phyloP scores from a whole-genome alignment of 2,888 invertebrate genomes.

The Conchocele bisecta region DNA sequence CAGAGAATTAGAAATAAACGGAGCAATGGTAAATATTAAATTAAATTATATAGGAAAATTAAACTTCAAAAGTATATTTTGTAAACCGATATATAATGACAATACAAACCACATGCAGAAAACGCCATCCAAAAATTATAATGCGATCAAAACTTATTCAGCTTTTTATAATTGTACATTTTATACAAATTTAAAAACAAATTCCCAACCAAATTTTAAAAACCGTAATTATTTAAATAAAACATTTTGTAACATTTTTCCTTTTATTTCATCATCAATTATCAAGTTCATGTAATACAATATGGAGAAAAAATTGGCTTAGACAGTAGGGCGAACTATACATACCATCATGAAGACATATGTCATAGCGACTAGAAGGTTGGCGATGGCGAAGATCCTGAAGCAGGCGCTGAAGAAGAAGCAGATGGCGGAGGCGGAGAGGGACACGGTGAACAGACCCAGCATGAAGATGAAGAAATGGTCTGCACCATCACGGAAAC shows the following conservation, averaged over 20 bases:
- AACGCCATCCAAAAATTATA: too few relatives aligned
- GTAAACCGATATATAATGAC: too few relatives aligned
- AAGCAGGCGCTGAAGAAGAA: constrained; percentile 79
- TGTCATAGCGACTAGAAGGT: constrained; percentile 76
- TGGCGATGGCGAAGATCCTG: constrained; percentile 79
- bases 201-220: neutral
- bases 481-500: constrained; percentile 66
- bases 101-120: too few relatives aligned
- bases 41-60: too few relatives aligned
- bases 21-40: too few relatives aligned
- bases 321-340: too few relatives aligned
- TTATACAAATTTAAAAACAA: neutral
- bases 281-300: too few relatives aligned
- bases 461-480: constrained; percentile 79
- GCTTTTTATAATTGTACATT: too few relatives aligned
- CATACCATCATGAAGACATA: constrained; percentile 83
- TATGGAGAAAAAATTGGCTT: neutral
- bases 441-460: constrained; percentile 76
- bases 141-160: neutral
- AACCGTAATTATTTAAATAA: neutral
- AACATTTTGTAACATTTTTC: too few relatives aligned
- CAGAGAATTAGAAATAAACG: too few relatives aligned
- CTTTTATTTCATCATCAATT: too few relatives aligned
- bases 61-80: too few relatives aligned
- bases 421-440: constrained; percentile 79